phyloP scores from a whole-genome alignment of 2,797 vertebrate species.

The Tenualosa ilisha region DNA sequence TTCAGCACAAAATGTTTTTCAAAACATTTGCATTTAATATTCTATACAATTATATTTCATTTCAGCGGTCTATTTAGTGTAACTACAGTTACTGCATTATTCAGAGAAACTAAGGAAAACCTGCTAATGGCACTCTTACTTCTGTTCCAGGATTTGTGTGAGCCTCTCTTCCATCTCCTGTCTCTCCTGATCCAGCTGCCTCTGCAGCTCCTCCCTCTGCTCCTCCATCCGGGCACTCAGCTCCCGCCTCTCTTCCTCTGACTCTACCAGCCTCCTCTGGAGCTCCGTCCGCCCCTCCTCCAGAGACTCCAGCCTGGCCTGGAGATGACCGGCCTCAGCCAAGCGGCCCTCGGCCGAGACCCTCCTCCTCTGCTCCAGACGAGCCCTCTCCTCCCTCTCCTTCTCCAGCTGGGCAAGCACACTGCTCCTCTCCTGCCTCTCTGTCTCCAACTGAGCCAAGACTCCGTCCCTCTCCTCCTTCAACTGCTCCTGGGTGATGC shows the following conservation, averaged over 20 bases:
- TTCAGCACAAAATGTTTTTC: no score
- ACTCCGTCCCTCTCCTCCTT: slow-evolving; percentile 65
- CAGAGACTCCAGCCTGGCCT: slow-evolving; percentile 60
- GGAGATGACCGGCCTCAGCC: slow-evolving; percentile 50
- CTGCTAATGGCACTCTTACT: slow-evolving; percentile 61
- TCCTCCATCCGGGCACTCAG: slow-evolving; percentile 54
- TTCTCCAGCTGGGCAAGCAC: slow-evolving; percentile 64
- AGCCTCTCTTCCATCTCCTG: slow-evolving; percentile 69
- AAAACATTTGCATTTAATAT: no score
- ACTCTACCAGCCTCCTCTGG: slow-evolving; percentile 43
- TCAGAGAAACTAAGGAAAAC: no score
- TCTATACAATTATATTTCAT: no score
- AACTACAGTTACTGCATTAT: no score
- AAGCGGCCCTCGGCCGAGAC: slow-evolving; percentile 50
- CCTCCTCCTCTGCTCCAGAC: slow-evolving; percentile 59
- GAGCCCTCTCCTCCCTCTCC: background rate
- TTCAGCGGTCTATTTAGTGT: no score
- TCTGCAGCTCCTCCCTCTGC: slow-evolving; percentile 41
- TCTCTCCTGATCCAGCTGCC: slow-evolving; percentile 56
- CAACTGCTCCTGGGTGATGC: background rate
- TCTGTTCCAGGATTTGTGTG: slow-evolving; percentile 65
- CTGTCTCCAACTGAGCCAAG: slow-evolving; percentile 65
- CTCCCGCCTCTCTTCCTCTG: slow-evolving; percentile 41
- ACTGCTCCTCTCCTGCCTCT: slow-evolving; percentile 67
- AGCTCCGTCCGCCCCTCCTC: slow-evolving; percentile 52